Evolutionary conservation across 2,888 invertebrate genomes (phyloP).

Genomic region (Erebia palarica): DNA sequence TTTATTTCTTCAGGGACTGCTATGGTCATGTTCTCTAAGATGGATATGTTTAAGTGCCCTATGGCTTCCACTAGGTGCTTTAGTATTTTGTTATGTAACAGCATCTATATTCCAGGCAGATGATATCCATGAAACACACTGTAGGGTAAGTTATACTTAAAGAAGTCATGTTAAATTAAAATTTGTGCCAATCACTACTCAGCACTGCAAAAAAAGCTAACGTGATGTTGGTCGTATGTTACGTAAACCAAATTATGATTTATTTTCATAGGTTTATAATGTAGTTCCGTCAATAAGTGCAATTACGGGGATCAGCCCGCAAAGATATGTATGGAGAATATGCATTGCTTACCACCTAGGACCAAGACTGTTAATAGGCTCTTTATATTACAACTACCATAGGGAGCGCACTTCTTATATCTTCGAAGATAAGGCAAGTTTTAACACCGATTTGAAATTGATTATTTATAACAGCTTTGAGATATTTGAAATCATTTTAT

Average conservation of each 20-base stretch:
- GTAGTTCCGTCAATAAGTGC: constrained; percentile 97
- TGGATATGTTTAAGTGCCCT: constrained; percentile 92
- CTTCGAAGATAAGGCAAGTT: constrained; percentile 76
- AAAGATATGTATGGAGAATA: constrained; percentile 95
- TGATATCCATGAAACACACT: constrained; percentile 97
- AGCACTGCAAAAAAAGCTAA: not conserved
- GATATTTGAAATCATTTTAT: constrained; percentile 8
- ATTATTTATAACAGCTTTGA: not conserved
- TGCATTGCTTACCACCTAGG: constrained; percentile 95
- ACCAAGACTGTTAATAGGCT: constrained; percentile 94
- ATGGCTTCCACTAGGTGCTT: constrained; percentile 91
- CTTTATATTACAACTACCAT: constrained; percentile 92
- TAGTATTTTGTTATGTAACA: constrained; percentile 93
- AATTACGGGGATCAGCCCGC: constrained; percentile 96
- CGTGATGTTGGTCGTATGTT: not conserved
- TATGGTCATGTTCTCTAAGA: constrained; percentile 89
- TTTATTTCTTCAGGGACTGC: constrained; percentile 72
- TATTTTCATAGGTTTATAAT: constrained; percentile 89
- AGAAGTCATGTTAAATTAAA: constrained; percentile 18
- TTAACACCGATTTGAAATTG: not conserved
- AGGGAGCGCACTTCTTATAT: constrained; percentile 84
- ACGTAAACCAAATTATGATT: constrained; percentile 16
- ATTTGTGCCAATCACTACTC: not conserved
- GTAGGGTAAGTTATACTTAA: constrained; percentile 89
- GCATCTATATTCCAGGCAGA: constrained; percentile 95